A percentile compares a stretch with the other conserved stretches of the same genome.
These are phyloP conservation scores for Halcyon badia DNA, from an alignment of 2,797 vertebrate species.

Conservation along the genomic window DNA sequence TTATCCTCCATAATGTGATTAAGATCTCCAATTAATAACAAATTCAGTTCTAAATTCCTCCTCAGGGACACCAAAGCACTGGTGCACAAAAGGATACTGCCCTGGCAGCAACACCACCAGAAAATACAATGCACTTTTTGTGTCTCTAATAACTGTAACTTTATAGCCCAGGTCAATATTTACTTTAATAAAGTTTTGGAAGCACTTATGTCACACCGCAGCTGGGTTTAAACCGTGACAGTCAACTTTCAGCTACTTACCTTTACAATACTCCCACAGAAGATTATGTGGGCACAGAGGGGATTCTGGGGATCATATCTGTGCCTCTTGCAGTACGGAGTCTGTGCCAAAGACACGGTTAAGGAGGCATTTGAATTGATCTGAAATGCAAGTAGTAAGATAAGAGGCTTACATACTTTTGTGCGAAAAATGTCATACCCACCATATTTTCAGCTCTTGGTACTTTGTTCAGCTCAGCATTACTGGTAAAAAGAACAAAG, in stretches of 20 bases:
- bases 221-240: not conserved
- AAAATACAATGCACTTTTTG: not conserved
- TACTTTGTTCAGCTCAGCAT: not conserved
- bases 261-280: slow-evolving; percentile 88
- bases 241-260: slow-evolving; percentile 72
- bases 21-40: not conserved
- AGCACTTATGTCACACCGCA: not conserved
- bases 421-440: not conserved
- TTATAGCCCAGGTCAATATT: not conserved
- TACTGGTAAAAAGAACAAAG: not conserved
- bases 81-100: not conserved
- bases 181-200: not conserved
- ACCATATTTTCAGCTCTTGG: not conserved
- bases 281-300: slow-evolving; percentile 91
- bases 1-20: not conserved
- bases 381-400: slow-evolving; percentile 77
- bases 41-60: not conserved
- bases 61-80: not conserved
- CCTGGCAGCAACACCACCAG: not conserved
- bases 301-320: slow-evolving; percentile 93
- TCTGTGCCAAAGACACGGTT: slow-evolving; percentile 94
- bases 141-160: not conserved
- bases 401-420: not conserved
- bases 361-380: slow-evolving; percentile 87
- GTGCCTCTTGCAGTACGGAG: slow-evolving; percentile 87